Base-by-base conservation (phyloP, 2,888 invertebrate genomes). In the Drosophila putrida region DNA sequence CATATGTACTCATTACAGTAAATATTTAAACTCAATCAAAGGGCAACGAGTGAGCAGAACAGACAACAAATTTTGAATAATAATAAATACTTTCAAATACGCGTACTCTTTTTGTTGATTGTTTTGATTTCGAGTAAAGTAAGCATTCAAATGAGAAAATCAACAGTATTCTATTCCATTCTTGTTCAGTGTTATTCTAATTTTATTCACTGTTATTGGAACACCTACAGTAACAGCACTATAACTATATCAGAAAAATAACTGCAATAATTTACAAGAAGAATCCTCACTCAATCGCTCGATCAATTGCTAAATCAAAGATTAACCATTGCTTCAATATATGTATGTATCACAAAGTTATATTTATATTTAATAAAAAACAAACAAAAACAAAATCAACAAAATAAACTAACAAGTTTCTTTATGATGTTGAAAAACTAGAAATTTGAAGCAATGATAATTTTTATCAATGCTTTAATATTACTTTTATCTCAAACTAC, bases 1-100 rank as follows among this genome's bases (percentile, higher is more conserved):
- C 51, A 64, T 60, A 68, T 53, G 49, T 49, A 72, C 60, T 65
- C 69, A 65, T 65, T 72, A 49, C 55, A 73, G 27, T 74, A 51
- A 51, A 46, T 25, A 25, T n/a, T 44, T n/a, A 57, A 57, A 60
- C 43, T 31, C 33, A 39, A 53, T 39, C 59, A 47, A 57, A 53
- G 20, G 27, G 43, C 58, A 65, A 38, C 31, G 41, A 67, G 49
- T 54, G 73, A 54, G 53, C 55, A 59, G 9, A 20, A 20, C 25
- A 53, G 10, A 53, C 50, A 15, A 28, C 44, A 46, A 1, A 33
- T 33, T 31, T 47, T 33, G 3, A 27, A 44, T 28, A 13, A 15
- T 39, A 39, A 13, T 15, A 39, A 8, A 54, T 15, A n/a, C 11
- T 13, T 13, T 20, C 4, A 20, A 20, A 20, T 20, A 2, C 1